Conservation (phyloP, 2,797 vertebrate species). For the Aeoliscus strigatus region DNA sequence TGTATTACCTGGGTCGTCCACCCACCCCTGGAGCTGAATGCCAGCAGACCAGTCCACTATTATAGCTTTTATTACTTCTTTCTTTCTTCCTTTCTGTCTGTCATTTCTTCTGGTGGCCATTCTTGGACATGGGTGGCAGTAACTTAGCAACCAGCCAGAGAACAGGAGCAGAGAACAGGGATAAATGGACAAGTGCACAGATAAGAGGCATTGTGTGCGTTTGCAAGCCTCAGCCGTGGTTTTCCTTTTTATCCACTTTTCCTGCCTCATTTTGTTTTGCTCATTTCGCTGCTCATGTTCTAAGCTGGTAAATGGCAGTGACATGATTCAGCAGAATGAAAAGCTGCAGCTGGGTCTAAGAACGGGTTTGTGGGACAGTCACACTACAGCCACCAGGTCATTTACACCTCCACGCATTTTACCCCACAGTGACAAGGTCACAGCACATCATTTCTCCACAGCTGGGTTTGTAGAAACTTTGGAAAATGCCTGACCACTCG, state of each 20-base stretch:
- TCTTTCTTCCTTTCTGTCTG: conserved; percentile 60
- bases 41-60: conserved; percentile 47
- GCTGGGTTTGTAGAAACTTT: too few species aligned
- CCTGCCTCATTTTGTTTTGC: conserved; percentile 15
- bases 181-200: conserved; percentile 60
- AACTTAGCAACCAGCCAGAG: conserved; percentile 78
- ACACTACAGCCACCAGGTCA: too few species aligned
- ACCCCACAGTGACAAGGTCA: too few species aligned
- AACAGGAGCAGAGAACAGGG: conserved; percentile 47
- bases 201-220: conserved; percentile 58
- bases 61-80: conserved; percentile 62
- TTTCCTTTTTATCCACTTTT: conserved; percentile 12
- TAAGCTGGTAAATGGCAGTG: not conserved
- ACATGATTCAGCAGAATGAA: conserved; percentile 12
- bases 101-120: conserved; percentile 19
- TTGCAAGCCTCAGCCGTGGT: not conserved
- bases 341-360: conserved; percentile 1
- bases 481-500: too few species aligned
- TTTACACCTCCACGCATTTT: too few species aligned
- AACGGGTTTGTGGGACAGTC: conserved; percentile 9
- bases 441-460: too few species aligned
- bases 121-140: conserved; percentile 70
- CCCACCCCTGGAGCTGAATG: conserved; percentile 50
- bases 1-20: too few species aligned
- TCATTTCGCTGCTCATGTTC: conserved; percentile 17